These are phyloP conservation scores for Belgica antarctica DNA, from an alignment of 2,888 invertebrate species.

Conservation along the genomic window DNA sequence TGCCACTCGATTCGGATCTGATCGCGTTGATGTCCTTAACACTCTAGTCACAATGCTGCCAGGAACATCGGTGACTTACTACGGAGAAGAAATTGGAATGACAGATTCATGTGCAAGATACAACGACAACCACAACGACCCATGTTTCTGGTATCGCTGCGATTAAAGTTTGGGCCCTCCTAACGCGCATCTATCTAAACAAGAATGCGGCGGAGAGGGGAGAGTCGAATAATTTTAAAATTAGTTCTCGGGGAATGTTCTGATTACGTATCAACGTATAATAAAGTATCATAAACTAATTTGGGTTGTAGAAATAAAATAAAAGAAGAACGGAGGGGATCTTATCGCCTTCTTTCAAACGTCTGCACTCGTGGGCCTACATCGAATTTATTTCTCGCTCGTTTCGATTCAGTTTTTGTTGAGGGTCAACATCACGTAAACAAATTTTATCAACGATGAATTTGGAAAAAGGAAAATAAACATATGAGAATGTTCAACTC, in stretches of 20 bases:
- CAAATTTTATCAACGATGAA: not conserved
- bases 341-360: not conserved
- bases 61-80: conserved; percentile 76
- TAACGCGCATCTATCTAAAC: not conserved
- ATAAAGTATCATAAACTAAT: not conserved
- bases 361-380: not conserved
- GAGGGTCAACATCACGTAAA: conserved; percentile 19
- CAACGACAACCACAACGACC: too few species aligned
- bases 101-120: too few species aligned
- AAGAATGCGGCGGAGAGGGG: not conserved
- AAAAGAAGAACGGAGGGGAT: not conserved
- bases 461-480: not conserved
- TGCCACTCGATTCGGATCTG: conserved; percentile 62
- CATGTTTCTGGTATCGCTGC: conserved; percentile 4
- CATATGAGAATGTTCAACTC: too few species aligned
- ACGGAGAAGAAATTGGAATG: conserved; percentile 50
- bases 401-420: not conserved
- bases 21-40: conserved; percentile 67
- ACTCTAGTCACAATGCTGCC: conserved; percentile 70
- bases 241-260: not conserved
- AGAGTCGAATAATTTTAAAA: not conserved
- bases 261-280: not conserved
- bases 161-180: conserved; percentile 7
- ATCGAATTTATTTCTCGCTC: not conserved
- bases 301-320: not conserved